These are phyloP conservation scores for Oscheius sp. DNA, from an alignment of 2,888 invertebrate species.

Conservation along the genomic window DNA sequence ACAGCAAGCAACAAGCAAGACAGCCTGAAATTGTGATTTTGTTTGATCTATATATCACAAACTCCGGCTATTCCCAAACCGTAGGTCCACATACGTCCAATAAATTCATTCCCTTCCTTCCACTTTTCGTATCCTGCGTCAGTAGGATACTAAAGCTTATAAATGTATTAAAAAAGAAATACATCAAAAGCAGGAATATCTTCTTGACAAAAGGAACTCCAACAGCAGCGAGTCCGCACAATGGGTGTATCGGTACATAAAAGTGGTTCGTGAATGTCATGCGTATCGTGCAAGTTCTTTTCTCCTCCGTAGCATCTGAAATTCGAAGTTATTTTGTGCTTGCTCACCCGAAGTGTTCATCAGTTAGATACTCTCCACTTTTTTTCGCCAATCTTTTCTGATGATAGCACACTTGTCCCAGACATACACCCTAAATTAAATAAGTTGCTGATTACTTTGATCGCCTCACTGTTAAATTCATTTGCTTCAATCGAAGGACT, in stretches of 20 bases:
- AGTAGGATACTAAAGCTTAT: too few relatives aligned
- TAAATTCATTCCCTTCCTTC: too few relatives aligned
- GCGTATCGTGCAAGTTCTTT: not conserved
- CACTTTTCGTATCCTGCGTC: too few relatives aligned
- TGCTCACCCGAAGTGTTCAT: conserved; percentile 1
- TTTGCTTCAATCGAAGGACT: not conserved
- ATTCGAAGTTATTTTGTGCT: not conserved
- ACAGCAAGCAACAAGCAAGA: too few relatives aligned
- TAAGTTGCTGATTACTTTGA: too few relatives aligned
- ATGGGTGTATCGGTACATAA: conserved; percentile 1
- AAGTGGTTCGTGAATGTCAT: not conserved
- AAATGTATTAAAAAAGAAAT: not conserved
- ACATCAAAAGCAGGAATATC: not conserved
- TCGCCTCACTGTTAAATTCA: too few relatives aligned
- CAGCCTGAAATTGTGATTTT: too few relatives aligned
- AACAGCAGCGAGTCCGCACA: conserved; percentile 5
- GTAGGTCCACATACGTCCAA: too few relatives aligned
- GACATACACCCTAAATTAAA: not conserved
- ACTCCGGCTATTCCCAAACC: too few relatives aligned
- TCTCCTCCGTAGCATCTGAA: conserved; percentile 24
- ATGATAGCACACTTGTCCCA: conserved; percentile 13
- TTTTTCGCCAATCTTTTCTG: not conserved
- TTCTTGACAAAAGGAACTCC: not conserved
- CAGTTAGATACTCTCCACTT: not conserved
- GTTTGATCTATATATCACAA: too few relatives aligned